Conservation (phyloP, 2,888 invertebrate species). For the Pterostichus niger region DNA sequence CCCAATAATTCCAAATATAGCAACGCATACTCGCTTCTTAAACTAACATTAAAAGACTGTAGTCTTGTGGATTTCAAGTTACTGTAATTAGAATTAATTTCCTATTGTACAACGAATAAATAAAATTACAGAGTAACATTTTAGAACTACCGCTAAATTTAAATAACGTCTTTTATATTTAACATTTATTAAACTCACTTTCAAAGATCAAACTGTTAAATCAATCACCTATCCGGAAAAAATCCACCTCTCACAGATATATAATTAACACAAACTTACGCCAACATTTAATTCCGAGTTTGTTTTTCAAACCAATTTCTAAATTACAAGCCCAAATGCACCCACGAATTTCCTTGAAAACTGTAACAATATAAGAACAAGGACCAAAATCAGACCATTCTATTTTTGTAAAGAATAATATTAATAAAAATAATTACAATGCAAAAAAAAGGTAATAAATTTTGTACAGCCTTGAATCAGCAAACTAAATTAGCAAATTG, state of each 20-base stretch:
- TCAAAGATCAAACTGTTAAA: not conserved
- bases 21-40: no score
- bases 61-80: no score
- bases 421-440: constrained; percentile 7
- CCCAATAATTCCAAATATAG: no score
- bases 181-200: no score
- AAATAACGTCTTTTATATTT: no score
- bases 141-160: no score
- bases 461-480: not conserved
- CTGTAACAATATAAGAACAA: constrained; percentile 27
- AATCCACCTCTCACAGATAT: no score
- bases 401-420: constrained; percentile 8
- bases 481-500: constrained; percentile 39
- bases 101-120: no score
- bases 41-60: no score
- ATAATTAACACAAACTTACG: no score
- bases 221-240: not conserved
- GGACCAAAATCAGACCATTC: constrained; percentile 38
- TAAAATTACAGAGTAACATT: no score
- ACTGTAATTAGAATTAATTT: no score
- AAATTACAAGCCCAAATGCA: not conserved
- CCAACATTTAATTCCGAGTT: not conserved
- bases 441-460: constrained; percentile 22
- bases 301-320: not conserved
- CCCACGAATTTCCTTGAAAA: constrained; percentile 25